Evolutionary conservation across 2,888 invertebrate species (phyloP).

Genomic region (Drosophila seclusa): DNA sequence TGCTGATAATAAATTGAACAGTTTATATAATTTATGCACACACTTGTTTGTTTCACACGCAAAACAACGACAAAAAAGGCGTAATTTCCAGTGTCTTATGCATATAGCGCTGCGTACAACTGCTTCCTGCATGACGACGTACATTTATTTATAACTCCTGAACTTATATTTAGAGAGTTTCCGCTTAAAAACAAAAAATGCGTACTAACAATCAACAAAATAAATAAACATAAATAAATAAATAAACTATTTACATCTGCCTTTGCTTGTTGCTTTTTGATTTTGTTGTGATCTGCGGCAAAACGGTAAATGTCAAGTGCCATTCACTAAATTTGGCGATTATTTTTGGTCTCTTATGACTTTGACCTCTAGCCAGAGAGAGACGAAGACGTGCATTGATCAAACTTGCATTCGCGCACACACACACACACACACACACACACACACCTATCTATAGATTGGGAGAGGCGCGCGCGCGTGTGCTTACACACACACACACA

Average conservation of each 20-base stretch:
- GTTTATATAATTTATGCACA: not conserved
- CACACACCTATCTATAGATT: constrained; percentile 5
- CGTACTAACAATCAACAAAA: not conserved
- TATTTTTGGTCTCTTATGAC: constrained; percentile 43
- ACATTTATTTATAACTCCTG: constrained; percentile 23
- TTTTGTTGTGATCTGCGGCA: not conserved
- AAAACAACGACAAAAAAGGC: not conserved
- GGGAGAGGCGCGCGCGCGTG: constrained; percentile 49
- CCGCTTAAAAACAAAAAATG: constrained; percentile 8
- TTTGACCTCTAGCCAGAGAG: constrained; percentile 50
- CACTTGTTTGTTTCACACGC: not conserved
- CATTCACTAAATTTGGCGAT: constrained; percentile 33
- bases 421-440: constrained; percentile 15
- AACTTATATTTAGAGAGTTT: constrained; percentile 9
- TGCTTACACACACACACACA: constrained; percentile 17
- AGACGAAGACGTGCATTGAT: constrained; percentile 51
- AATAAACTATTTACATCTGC: not conserved
- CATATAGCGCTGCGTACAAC: constrained; percentile 3
- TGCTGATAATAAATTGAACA: not conserved
- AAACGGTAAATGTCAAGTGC: constrained; percentile 24
- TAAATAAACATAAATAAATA: not conserved
- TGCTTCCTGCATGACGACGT: constrained; percentile 8
- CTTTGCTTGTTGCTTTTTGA: not conserved
- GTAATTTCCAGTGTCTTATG: not conserved
- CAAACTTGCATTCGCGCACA: constrained; percentile 52